These are phyloP conservation scores for Australoheros facetus DNA, from an alignment of 2,797 vertebrate species.

Conservation along the genomic window DNA sequence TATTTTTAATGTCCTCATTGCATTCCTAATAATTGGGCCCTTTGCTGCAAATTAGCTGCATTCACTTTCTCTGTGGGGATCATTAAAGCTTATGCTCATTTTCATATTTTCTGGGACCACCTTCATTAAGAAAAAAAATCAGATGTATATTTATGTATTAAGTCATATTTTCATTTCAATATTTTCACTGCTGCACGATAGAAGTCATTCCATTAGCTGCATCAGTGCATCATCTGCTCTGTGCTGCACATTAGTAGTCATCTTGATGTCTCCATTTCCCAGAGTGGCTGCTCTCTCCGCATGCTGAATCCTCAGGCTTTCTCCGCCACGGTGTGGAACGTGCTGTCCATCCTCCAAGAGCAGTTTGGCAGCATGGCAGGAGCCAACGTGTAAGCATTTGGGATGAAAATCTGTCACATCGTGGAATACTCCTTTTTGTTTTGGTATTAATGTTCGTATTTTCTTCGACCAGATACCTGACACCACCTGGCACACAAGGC, in stretches of 20 bases:
- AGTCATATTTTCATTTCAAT: constrained; percentile 10
- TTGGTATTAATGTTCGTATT: neutral
- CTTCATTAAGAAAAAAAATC: constrained; percentile 30
- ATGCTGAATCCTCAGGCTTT: constrained; percentile 94
- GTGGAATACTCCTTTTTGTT: neutral
- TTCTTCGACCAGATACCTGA: constrained; percentile 85
- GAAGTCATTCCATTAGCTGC: neutral
- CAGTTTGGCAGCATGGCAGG: constrained; percentile 94
- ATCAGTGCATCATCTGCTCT: constrained; percentile 13
- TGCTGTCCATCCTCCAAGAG: constrained; percentile 93
- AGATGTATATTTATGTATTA: constrained; percentile 12
- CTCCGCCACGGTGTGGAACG: constrained; percentile 88
- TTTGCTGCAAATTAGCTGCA: constrained; percentile 7
- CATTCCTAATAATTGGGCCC: constrained; percentile 8
- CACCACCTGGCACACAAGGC: constrained; percentile 91
- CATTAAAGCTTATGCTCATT: constrained; percentile 19
- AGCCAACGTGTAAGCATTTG: constrained; percentile 84
- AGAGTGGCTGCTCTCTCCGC: constrained; percentile 92
- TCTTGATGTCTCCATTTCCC: constrained; percentile 9
- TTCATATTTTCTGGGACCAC: neutral
- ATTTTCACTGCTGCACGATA: neutral
- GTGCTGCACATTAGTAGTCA: constrained; percentile 1
- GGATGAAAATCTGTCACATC: too few relatives aligned
- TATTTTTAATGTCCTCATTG: neutral
- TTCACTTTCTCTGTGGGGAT: neutral